Base-by-base conservation (phyloP, 2,797 vertebrate genomes). In the Apodemus agrarius region DNA sequence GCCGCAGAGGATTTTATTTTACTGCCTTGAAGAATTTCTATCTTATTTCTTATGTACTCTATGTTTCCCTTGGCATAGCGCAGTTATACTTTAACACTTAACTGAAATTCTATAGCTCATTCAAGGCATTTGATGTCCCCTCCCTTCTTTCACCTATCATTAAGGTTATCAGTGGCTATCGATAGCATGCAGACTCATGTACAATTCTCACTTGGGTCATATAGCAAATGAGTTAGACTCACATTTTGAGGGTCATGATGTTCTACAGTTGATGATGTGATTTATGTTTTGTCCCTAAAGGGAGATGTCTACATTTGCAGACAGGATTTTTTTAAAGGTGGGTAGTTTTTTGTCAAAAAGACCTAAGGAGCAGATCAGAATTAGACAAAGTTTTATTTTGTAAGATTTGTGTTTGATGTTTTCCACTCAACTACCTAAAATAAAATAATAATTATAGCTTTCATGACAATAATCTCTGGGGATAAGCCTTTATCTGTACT, bases 171-270 rank as follows among this genome's bases (percentile, higher is more conserved):
- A 14, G 87, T 97, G 69, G 61, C 90, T 95, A 95, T 61, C 94
- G 40, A 95, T 61, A 95, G 40, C 49, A 89, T 81, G 80, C 86
- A 95, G 81, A 96, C 95, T 93, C 96, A 97, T 91, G 59, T 63
- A 92, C 43, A 75, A 91, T 84, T 89, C 93, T 95, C 95, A 67
- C 4, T 11, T 61, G 96, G 85, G 54, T 67, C 52, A 93, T 96
- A 95, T 80, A 92, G 74, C 49, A 97, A 96, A 96, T 94, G 83
- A 93, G 83, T 88, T 83, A 96, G 78, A 98, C 86, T 97, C 91
- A 96, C 80, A 96, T 43, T 93, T 82, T 85, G 94, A 97, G 96
- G 95, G 96, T 94, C 95, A 95, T 37, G 40, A 93, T 96, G 90
- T 95, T 95, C 89, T 94, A 17, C 24, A 96, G 78, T 91, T 95